Base-by-base conservation (phyloP, 2,113 vertebrate species). In the Oryzias celebensis region DNA sequence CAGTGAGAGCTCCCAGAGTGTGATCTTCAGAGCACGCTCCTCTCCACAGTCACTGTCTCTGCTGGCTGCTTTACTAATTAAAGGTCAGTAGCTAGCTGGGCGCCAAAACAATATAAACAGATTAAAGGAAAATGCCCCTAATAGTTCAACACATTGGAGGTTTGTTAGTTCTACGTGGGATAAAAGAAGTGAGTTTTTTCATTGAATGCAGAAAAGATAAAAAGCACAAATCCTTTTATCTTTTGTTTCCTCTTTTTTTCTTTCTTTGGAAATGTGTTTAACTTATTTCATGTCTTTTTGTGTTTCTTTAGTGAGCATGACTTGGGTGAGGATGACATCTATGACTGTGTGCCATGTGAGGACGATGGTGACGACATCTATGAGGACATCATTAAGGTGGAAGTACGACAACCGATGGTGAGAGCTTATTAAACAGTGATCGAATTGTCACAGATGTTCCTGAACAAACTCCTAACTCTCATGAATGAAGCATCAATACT, bases 321-420 rank as follows among this genome's bases (percentile, higher is more conserved):
- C 54, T 80, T 99, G 90, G 97, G 96, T 2, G 97, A 98, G 87
- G 92, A 93, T 36, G 96, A 98, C 88, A 96, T 98, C 85, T 99
- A 99, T 0, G 97, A 99, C 91, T 98, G 96, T 0, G 97, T 99
- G 49, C 96, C 97, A 0, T 98, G 97, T 7, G 97, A 99, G 20
- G 96, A 97, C 2, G 96, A 98, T 41, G 96, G 95, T 0, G 97
- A 98, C 4, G 97, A 98, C 81, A 97, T 99, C 91, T 99, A 99
- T 0, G 97, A 98, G 89, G 97, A 99, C 89, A 98, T 99, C 91
- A 99, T 98, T 92, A 93, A 95, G 87, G 96, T 98, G 94, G 97
- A 99, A 79, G 96, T 96, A 68, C 95, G 95, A 87, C 96, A 97
- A 90, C 97, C 97, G 85, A 98, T 96, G 97, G 97, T 98, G 82